phyloP scores from a whole-genome alignment of 2,797 vertebrate genomes.

The Thaleichthys pacificus region DNA sequence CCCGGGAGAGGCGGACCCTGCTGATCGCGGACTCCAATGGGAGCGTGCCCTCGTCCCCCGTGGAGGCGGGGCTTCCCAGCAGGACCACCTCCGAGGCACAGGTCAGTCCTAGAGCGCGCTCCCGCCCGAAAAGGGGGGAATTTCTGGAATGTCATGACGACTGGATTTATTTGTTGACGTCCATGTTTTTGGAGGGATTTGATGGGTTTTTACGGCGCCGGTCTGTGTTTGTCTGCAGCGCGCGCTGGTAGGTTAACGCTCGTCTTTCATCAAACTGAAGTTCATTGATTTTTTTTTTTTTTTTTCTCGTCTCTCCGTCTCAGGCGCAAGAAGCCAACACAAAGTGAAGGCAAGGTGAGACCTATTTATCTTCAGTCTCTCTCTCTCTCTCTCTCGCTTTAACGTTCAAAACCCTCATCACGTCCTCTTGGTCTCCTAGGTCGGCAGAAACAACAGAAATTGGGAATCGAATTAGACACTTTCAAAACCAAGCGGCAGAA shows the following conservation, averaged over 20 bases:
- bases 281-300: slow-evolving; percentile 4
- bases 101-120: slow-evolving; percentile 46
- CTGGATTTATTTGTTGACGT: too few relatives aligned
- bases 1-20: slow-evolving; percentile 80
- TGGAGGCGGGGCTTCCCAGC: slow-evolving; percentile 51
- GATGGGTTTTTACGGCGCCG: too few relatives aligned
- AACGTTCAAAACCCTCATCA: neutral
- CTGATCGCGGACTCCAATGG: slow-evolving; percentile 76
- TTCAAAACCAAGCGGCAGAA: slow-evolving; percentile 17
- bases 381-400: too few relatives aligned
- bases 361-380: fast-evolving
- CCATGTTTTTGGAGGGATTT: too few relatives aligned
- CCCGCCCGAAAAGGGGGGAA: neutral
- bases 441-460: neutral
- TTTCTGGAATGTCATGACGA: neutral
- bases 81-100: slow-evolving; percentile 70
- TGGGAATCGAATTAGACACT: slow-evolving; percentile 35
- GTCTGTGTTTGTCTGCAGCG: too few relatives aligned
- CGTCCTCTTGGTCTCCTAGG: neutral
- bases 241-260: too few relatives aligned
- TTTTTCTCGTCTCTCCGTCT: slow-evolving; percentile 12
- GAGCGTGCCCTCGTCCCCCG: slow-evolving; percentile 69
- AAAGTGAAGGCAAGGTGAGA: slow-evolving; percentile 55
- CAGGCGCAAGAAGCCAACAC: slow-evolving; percentile 50
- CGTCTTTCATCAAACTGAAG: neutral